These are phyloP conservation scores for Diadromus collaris DNA, from an alignment of 2,888 invertebrate genomes.

Conservation along the genomic window DNA sequence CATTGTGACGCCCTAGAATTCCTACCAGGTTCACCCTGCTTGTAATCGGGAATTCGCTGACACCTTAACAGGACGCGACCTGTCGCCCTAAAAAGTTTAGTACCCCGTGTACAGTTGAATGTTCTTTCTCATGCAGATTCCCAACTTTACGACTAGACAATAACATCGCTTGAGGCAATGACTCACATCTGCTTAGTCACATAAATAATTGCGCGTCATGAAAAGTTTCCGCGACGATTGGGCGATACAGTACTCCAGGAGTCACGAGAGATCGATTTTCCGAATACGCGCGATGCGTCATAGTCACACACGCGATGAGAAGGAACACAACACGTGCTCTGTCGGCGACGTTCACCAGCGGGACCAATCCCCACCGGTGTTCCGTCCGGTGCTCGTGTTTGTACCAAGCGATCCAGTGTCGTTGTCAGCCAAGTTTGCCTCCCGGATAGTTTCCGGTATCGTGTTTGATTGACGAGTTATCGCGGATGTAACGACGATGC, in stretches of 20 bases:
- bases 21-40: no score
- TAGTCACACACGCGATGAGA: slow-evolving; percentile 57
- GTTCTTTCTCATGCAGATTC: background rate
- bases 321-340: slow-evolving; percentile 40
- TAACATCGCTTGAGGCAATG: background rate
- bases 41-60: no score
- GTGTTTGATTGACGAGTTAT: slow-evolving; percentile 59
- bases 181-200: slow-evolving; percentile 24
- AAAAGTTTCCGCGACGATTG: slow-evolving; percentile 42
- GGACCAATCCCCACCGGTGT: background rate
- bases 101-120: no score
- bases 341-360: slow-evolving; percentile 25
- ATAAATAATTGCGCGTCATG: slow-evolving; percentile 49
- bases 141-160: background rate
- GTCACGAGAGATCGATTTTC: slow-evolving; percentile 57
- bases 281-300: slow-evolving; percentile 55
- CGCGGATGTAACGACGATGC: slow-evolving; percentile 42
- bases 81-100: no score
- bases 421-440: slow-evolving; percentile 56
- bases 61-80: no score
- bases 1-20: no score
- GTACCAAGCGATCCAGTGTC: slow-evolving; percentile 48
- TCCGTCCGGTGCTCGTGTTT: slow-evolving; percentile 23
- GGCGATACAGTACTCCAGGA: slow-evolving; percentile 28
- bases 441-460: slow-evolving; percentile 55